Percentiles rank a stretch among this genome's conserved stretches.
These are phyloP conservation scores for Xylocopa sonorina DNA, from an alignment of 1,140 invertebrate genomes.

Conservation along the genomic window DNA sequence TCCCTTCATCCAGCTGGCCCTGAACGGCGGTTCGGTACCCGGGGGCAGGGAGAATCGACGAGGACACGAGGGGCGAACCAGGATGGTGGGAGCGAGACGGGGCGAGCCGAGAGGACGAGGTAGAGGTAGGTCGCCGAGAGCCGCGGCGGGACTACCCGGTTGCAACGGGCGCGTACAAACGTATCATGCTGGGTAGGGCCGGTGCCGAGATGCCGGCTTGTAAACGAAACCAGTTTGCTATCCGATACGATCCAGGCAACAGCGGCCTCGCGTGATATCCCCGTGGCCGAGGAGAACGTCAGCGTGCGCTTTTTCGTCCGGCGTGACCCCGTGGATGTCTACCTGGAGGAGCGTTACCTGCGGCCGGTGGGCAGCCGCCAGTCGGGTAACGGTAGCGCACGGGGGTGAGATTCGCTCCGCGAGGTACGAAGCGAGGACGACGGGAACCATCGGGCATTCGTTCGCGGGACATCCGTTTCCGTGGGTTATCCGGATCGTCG, in stretches of 20 bases:
- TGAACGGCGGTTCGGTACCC: neutral
- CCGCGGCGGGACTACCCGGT: slow-evolving; percentile 68
- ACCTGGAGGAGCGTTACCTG: slow-evolving; percentile 53
- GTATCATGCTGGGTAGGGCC: slow-evolving; percentile 82
- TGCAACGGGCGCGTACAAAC: slow-evolving; percentile 77
- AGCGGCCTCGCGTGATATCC: slow-evolving; percentile 71
- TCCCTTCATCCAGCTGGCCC: slow-evolving; percentile 24
- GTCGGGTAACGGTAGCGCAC: slow-evolving; percentile 23
- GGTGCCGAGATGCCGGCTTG: slow-evolving; percentile 81
- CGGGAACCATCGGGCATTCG: neutral
- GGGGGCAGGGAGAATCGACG: slow-evolving; percentile 14
- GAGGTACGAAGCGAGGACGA: neutral
- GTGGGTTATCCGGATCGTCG: neutral
- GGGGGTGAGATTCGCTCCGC: slow-evolving; percentile 28
- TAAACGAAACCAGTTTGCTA: slow-evolving; percentile 83
- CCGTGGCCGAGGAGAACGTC: slow-evolving; percentile 61
- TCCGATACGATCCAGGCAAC: slow-evolving; percentile 82
- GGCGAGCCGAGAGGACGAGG: slow-evolving; percentile 30
- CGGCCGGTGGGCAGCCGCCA: too few relatives aligned
- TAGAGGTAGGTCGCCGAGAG: slow-evolving; percentile 67
- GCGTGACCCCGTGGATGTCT: slow-evolving; percentile 43
- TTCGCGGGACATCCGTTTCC: too few relatives aligned
- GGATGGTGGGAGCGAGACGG: slow-evolving; percentile 43
- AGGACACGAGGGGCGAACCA: slow-evolving; percentile 21
- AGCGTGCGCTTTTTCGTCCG: slow-evolving; percentile 43